phyloP scores from a whole-genome alignment of 1,140 invertebrate species.

The Mercenaria mercenaria region DNA sequence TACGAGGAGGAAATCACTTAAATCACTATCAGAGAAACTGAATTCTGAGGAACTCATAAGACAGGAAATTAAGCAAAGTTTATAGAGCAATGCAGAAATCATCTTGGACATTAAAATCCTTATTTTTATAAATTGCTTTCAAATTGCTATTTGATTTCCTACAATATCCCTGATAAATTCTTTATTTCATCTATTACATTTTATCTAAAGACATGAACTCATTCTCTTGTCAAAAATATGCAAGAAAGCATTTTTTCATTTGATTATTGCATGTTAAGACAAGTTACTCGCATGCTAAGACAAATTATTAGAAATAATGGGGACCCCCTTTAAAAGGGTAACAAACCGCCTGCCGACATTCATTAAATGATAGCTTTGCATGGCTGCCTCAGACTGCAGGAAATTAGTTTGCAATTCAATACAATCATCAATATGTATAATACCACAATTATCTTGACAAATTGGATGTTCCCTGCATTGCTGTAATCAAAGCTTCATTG shows the following conservation, averaged over 20 bases:
- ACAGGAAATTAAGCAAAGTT: background rate
- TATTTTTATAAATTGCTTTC: background rate
- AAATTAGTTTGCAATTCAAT: constrained; percentile 40
- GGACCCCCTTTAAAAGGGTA: constrained; percentile 31
- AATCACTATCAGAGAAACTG: too few relatives aligned
- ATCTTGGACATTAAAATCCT: background rate
- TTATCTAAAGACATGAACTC: too few relatives aligned
- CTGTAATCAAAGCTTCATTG: constrained; percentile 29
- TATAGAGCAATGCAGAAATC: background rate
- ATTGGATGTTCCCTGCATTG: background rate
- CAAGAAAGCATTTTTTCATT: too few relatives aligned
- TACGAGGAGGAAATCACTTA: too few relatives aligned
- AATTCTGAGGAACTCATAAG: too few relatives aligned
- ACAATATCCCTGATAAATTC: background rate
- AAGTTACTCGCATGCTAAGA: background rate
- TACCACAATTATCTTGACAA: constrained; percentile 27
- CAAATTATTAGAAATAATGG: background rate
- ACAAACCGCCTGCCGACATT: background rate
- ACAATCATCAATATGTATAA: constrained; percentile 30
- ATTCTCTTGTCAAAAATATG: too few relatives aligned
- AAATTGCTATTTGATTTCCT: background rate
- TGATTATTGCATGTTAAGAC: background rate
- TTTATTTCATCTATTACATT: too few relatives aligned
- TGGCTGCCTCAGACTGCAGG: constrained; percentile 4
- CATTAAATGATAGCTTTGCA: constrained; percentile 36